Evolutionary conservation across 2,888 invertebrate species (phyloP).

Genomic region (Orthonevra nobilis): DNA sequence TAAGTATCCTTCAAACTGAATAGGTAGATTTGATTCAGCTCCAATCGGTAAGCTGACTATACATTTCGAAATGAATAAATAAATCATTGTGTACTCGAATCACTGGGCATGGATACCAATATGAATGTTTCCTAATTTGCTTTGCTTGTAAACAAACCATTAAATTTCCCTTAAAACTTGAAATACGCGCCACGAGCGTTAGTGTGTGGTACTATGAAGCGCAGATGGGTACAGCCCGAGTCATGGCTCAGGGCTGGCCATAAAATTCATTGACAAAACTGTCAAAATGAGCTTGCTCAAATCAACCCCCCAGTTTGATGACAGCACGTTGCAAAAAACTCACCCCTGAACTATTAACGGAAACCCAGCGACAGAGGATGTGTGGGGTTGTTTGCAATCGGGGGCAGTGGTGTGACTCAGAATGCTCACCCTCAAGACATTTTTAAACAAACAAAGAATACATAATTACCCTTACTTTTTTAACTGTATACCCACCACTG

Average conservation of each 20-base stretch:
- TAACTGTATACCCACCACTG: slow-evolving; percentile 12
- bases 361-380: slow-evolving; percentile 21
- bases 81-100: slow-evolving; percentile 2
- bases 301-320: slow-evolving; percentile 5
- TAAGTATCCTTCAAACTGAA: slow-evolving; percentile 10
- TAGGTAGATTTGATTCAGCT: too few relatives aligned
- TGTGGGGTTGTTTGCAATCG: slow-evolving; percentile 38
- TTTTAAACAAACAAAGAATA: slow-evolving; percentile 35
- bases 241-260: slow-evolving; percentile 52
- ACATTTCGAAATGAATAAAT: slow-evolving; percentile 8
- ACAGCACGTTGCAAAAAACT: too few relatives aligned
- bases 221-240: slow-evolving; percentile 2
- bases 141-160: slow-evolving; percentile 58
- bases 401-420: slow-evolving; percentile 31
- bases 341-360: slow-evolving; percentile 53
- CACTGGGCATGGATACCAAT: slow-evolving; percentile 23
- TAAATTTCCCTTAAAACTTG: slow-evolving; percentile 39
- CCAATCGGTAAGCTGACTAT: too few relatives aligned
- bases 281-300: slow-evolving; percentile 52
- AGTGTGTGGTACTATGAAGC: neutral
- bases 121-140: slow-evolving; percentile 15
- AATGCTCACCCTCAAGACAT: slow-evolving; percentile 31
- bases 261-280: slow-evolving; percentile 65
- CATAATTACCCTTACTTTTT: slow-evolving; percentile 58
- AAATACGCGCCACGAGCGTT: slow-evolving; percentile 26